Conservation (phyloP, 2,113 vertebrate species). For the Thermophis baileyi region DNA sequence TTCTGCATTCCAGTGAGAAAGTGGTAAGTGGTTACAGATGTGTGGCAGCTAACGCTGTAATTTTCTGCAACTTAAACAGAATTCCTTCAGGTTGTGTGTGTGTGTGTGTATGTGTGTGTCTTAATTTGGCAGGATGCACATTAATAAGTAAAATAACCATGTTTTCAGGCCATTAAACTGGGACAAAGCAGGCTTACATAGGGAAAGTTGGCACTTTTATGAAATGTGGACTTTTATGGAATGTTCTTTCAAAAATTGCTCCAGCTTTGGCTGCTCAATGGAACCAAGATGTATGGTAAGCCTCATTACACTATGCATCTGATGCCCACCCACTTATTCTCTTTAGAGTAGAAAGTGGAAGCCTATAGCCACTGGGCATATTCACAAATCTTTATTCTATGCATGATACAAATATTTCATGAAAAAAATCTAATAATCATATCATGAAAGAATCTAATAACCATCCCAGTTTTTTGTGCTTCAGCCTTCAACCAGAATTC, state of each 20-base stretch:
- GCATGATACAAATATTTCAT: not conserved
- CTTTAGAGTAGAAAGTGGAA: not conserved
- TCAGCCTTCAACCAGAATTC: not conserved
- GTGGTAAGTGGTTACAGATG: conserved; percentile 74
- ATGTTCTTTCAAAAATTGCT: not conserved
- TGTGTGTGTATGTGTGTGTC: too few relatives aligned
- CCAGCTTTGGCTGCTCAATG: not conserved
- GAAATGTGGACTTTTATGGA: not conserved
- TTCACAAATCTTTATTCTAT: not conserved
- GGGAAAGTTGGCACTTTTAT: not conserved
- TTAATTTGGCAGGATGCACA: not conserved
- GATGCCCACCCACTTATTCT: not conserved
- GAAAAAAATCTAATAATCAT: not conserved
- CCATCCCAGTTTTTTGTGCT: not conserved
- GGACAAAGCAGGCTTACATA: not conserved
- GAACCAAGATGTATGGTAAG: not conserved
- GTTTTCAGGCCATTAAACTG: not conserved
- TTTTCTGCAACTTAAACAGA: not conserved
- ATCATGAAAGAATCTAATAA: not conserved
- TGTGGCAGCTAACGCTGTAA: not conserved
- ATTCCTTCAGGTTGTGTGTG: not conserved
- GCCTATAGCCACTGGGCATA: not conserved
- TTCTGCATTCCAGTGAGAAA: conserved; percentile 90
- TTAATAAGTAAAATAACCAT: not conserved
- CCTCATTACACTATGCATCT: not conserved